A percentile compares a stretch with the other conserved stretches of the same genome.
Evolutionary conservation across 1,140 invertebrate genomes (phyloP).

Genomic region (Portunus trituberculatus): DNA sequence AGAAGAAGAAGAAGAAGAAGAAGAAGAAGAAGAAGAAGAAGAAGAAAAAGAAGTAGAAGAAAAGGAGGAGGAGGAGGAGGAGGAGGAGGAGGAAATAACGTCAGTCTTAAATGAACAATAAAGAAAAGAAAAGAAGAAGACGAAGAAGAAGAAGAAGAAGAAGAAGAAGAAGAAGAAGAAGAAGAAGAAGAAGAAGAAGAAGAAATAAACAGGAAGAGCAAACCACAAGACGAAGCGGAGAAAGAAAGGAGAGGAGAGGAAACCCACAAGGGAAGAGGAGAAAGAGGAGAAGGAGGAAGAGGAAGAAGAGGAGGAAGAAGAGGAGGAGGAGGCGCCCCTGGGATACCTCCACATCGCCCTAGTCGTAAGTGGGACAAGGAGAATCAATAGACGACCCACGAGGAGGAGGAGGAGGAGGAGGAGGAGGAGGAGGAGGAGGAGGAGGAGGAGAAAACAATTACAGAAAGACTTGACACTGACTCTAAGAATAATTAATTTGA

Average conservation of each 20-base stretch:
- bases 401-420: neutral
- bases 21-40: neutral
- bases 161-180: neutral
- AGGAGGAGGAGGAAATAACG: no score
- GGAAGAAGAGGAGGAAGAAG: no score
- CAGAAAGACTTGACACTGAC: no score
- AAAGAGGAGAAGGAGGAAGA: no score
- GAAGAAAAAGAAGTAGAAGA: neutral
- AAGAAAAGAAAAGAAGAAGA: neutral
- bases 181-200: neutral
- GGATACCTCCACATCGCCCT: no score
- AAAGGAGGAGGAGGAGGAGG: neutral
- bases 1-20: neutral
- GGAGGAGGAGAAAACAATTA: conserved; percentile 1
- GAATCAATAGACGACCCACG: neutral
- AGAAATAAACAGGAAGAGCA: no score
- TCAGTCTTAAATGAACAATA: neutral
- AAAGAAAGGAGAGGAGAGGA: no score
- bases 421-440: no score
- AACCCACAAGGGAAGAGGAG: no score
- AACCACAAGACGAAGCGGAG: neutral
- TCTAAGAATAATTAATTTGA: no score
- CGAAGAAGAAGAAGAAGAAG: neutral
- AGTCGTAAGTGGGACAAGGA: neutral
- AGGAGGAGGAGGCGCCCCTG: no score